Base-by-base conservation (phyloP, 2,113 vertebrate species). In the Papio anubis region DNA sequence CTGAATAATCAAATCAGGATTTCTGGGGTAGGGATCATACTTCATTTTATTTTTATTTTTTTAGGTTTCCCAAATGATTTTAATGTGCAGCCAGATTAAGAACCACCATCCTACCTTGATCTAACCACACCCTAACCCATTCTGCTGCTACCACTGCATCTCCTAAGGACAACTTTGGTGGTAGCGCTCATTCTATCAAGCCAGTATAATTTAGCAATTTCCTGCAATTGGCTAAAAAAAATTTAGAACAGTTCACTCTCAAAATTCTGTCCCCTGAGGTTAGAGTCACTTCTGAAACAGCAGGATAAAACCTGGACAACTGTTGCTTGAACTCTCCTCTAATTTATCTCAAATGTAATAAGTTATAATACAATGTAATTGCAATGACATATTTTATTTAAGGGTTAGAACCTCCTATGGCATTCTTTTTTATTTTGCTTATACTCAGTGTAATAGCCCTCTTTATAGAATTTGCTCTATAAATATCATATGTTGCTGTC, bases 301-400 rank as follows among this genome's bases (percentile, higher is more conserved):
- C 2, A 30, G 40, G 27, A 61, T 66, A 86, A 86, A 35, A 8
- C 3, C 20, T 88, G 50, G 12, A 45, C 64, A 89, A 86, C 70
- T 85, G 75, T 72, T 72, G 91, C 43, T 75, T 76, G 18, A 13
- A 61, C n/a, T 78, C 52, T 18, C 32, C 81, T 94, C 13, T 83
- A 61, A 45, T 90, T 86, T 88, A 23, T 94, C 20, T 38, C 43
- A 72, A 52, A 59, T 83, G 52, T 59, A 73, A n/a, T 80, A 96
- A 83, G 21, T 72, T 79, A 50, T 16, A 93, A n/a, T 57, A 38
- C 16, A 93, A 43, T 59, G 12, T 30, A 83, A 45, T 73, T 57
- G 23, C 32, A 93, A 7, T 79, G 75, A 50, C 14, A 52, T 76
- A 73, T 90, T 93, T 96, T 92, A 90, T 72, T 81, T 88, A 80